A percentile compares a stretch with the other conserved stretches of the same genome.
Conservation (phyloP, 2,113 vertebrate genomes). For the Bothrops jararaca region DNA sequence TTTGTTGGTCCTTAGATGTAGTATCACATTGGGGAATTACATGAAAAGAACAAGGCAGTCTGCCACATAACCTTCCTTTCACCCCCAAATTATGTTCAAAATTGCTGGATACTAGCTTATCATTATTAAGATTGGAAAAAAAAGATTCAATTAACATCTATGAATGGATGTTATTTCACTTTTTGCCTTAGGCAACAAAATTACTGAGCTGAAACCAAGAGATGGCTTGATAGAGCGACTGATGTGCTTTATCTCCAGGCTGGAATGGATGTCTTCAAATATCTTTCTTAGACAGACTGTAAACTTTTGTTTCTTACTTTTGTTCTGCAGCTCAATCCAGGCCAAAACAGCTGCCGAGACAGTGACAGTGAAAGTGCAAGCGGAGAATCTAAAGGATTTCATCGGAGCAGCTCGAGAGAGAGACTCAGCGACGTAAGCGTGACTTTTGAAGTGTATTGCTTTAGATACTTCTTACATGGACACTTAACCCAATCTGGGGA, state of each 20-base stretch:
- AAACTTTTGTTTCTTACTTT: conserved; percentile 22
- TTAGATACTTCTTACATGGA: background rate
- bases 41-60: background rate
- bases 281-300: background rate
- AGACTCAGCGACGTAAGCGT: conserved; percentile 91
- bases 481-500: background rate
- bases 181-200: background rate
- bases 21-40: too few species aligned
- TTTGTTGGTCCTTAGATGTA: background rate
- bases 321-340: conserved; percentile 82
- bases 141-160: background rate
- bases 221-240: background rate
- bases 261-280: background rate
- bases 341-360: conserved; percentile 88
- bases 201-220: background rate
- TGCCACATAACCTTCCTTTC: background rate
- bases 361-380: conserved; percentile 89
- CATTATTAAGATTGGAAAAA: background rate
- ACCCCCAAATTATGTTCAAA: background rate
- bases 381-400: conserved; percentile 83
- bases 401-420: conserved; percentile 87
- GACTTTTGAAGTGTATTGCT: background rate
- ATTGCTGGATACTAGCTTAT: background rate
- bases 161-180: background rate
- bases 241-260: background rate